Conservation (phyloP, 2,888 invertebrate species). For the Drosophila leonis region DNA sequence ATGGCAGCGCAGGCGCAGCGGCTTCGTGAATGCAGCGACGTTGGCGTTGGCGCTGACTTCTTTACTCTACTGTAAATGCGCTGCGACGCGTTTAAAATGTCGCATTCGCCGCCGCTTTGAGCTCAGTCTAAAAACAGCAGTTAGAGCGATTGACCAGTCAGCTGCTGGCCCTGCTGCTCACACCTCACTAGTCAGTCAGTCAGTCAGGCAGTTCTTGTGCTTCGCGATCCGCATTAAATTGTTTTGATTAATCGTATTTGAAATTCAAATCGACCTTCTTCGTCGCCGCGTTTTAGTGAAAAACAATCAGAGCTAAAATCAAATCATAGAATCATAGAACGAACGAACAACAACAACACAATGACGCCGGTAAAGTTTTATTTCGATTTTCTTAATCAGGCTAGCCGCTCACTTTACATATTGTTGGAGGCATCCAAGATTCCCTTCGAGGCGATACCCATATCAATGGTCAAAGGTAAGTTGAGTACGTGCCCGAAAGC, state of each 20-base stretch:
- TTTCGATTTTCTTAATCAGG: slow-evolving; percentile 91
- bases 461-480: slow-evolving; percentile 89
- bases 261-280: slow-evolving; percentile 5
- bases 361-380: slow-evolving; percentile 88
- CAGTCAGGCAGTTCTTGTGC: slow-evolving; percentile 1
- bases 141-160: slow-evolving; percentile 48
- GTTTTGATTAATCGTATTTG: slow-evolving; percentile 10
- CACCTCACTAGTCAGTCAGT: slow-evolving; percentile 20
- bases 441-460: slow-evolving; percentile 88
- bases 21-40: slow-evolving; percentile 28
- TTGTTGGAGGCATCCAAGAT: slow-evolving; percentile 89
- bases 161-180: slow-evolving; percentile 17
- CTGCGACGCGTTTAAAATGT: slow-evolving; percentile 66
- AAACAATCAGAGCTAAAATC: not conserved
- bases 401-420: slow-evolving; percentile 90
- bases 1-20: slow-evolving; percentile 38
- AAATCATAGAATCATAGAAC: not conserved
- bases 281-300: slow-evolving; percentile 1
- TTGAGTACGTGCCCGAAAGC: slow-evolving; percentile 57
- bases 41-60: slow-evolving; percentile 29
- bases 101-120: slow-evolving; percentile 54
- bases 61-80: slow-evolving; percentile 22
- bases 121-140: slow-evolving; percentile 68
- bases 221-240: not conserved
- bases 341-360: slow-evolving; percentile 18